Base-by-base conservation (phyloP, 1,140 invertebrate genomes). In the Dolichoris vasculosae region DNA sequence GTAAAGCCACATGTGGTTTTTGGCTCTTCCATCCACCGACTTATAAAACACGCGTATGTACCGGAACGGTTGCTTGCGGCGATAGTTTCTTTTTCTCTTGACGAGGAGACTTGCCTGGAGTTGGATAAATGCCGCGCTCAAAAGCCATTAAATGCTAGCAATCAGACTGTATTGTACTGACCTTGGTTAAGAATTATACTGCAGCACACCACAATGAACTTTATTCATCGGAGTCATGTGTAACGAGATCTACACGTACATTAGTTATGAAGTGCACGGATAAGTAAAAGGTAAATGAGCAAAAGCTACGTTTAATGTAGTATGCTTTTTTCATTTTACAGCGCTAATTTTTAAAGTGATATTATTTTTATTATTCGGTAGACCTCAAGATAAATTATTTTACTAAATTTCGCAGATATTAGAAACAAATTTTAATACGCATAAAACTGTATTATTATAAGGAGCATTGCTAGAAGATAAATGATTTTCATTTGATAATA, bases 121-220 rank as follows among this genome's bases (percentile, higher is more conserved):
- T 43, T 43, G 23, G 23, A 43, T n/a, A 73, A 73, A 43, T 73
- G 35, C n/a, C 13, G 3, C 2, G 6, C n/a, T 32, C 67, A 30
- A 30, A 69, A 20, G 69, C 23, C 38, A 73, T 43, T 43, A 40
- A 73, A 73, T 73, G 69, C 69, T 26, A 73, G 38, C 38, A 59
- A 63, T 63, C 51, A 64, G 75, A 40, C 26, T 59, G 46, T 43
- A 51, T 84, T 78, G 75, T 51, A 13, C 82, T 40, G 75, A 84
- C 73, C 75, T 84, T 84, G 82, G 32, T 35, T 77, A 51, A 63
- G 69, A 84, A 84, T 77, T 51, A 30, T 73, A 38, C 46, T 15
- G 13, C 80, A 38, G 17, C 75, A 32, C 30, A n/a, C 73, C 76
- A 80, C 82, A 78, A 84, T 69, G 46, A 78, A 51, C 73, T 83